Evolutionary conservation across 35 echinoderm and acorn worm species (phyloP).

Genomic region (Apostichopus californicus): DNA sequence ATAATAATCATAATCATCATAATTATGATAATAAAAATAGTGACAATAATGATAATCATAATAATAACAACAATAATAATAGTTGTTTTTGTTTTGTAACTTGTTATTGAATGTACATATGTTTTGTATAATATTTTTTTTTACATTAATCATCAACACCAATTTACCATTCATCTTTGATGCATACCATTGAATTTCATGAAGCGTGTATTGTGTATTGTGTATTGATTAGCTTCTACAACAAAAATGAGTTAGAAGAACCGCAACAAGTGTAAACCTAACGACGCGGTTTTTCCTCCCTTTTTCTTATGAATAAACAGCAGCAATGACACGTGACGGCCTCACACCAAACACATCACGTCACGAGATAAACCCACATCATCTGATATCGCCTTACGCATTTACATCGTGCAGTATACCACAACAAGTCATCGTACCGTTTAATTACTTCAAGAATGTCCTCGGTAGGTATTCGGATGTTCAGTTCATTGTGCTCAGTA

Average conservation of each 20-base stretch:
- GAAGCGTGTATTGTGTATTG: background rate
- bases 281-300: background rate
- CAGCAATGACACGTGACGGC: background rate
- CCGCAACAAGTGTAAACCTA: background rate
- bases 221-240: background rate
- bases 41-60: too few species aligned
- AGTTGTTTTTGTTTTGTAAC: too few species aligned
- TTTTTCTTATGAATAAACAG: background rate
- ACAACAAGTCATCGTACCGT: constrained; percentile 16
- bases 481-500: background rate
- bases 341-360: constrained; percentile 27
- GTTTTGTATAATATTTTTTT: too few species aligned
- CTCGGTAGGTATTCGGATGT: background rate
- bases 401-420: constrained; percentile 13
- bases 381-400: background rate
- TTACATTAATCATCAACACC: background rate
- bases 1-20: too few species aligned
- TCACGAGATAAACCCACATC: constrained; percentile 2
- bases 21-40: too few species aligned
- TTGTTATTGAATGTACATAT: too few species aligned
- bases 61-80: too few species aligned
- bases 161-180: background rate
- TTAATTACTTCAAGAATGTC: constrained; percentile 28
- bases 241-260: background rate
- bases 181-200: background rate